Base-by-base conservation (phyloP, 1,140 invertebrate genomes). In the Eumeta japonica region DNA sequence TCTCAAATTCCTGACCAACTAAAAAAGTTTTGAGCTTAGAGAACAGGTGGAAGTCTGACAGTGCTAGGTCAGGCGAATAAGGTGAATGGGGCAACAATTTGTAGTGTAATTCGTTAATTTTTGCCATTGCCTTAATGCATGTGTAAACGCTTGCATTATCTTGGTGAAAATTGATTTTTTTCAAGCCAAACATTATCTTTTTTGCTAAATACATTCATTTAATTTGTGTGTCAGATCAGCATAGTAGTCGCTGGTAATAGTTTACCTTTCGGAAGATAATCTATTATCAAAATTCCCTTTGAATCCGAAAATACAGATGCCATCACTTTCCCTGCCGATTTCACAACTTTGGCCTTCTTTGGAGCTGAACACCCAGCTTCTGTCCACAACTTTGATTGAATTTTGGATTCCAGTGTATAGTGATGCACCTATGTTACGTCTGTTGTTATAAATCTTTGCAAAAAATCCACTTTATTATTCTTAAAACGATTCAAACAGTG, bases 111-210 rank as follows among this genome's bases (percentile, higher is more conserved):
- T 74, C 52, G 9, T 56, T 35, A 12, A 76, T 46, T 58, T 63
- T 60, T 7, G 54, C 52, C 45, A 57, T 55, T n/a, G 48, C 28
- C 47, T 52, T 28, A 24, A 32, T 16, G 19, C 28, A 64, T 12
- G 47, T 58, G 51, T 74, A 55, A 42, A 38, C 43, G 19, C 29
- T 50, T 51, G 55, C 58, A 39, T 65, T 66, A 44, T 68, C 54
- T 39, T 72, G 57, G 35, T 58, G 55, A 44, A 67, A 57, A 19
- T 60, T 38, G n/a, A 66, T 42, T 65, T 60, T 66, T 35, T 64
- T 24, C 20, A 7, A 24, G 20, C 20, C n/a, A 24, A 24, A 24
- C n/a, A n/a, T n/a, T 5, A 34, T 41, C 51, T 37, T 50, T 50
- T 62, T 50, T 48, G 35, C 43, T 37, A 39, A 14, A 41, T 4